Base-by-base conservation (phyloP, 2,113 vertebrate species). In the Tichodroma muraria region DNA sequence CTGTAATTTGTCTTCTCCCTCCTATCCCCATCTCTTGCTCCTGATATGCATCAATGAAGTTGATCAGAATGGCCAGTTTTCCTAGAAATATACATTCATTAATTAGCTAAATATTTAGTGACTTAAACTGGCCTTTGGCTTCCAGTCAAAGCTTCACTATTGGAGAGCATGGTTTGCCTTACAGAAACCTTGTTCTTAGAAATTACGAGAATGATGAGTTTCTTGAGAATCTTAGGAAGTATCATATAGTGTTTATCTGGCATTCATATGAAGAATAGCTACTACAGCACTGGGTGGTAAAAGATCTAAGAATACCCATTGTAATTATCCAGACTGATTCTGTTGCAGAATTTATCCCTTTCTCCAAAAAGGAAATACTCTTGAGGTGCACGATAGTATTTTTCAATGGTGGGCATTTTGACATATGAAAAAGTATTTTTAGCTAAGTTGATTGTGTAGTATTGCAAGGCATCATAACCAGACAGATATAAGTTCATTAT, bases 371-470 rank as follows among this genome's bases (percentile, higher is more conserved):
- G 38, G 77, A 96, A 94, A 89, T 78, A 91, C 94, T 59, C 47
- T 91, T 89, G 90, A 97, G 88, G 91, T 96, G 84, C 94, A 96
- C 97, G 82, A 88, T 94, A 93, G 94, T 97, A 97, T 96, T 97
- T 97, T 97, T 97, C 86, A 95, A 68, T 95, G 97, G 95, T 97
- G 86, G 96, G 95, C 95, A 96, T 92, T 97, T 97, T 97, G 92
- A 97, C 94, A 95, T 89, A 94, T 86, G 83, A 95, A 94, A 83
- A 97, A 95, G 92, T 98, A 97, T 97, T 97, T 97, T 97, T 94
- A 93, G 85, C 94, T 95, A 94, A 96, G 91, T 95, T 97, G 45
- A 94, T 92, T 96, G 82, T 95, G 85, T 97, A 96, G 96, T 96
- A 95, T 94, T 97, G 92, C 91, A 80, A 85, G 85, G 37, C 89